These are phyloP conservation scores for Pollenia griseotomentosa DNA, from an alignment of 2,888 invertebrate species.

Conservation along the genomic window DNA sequence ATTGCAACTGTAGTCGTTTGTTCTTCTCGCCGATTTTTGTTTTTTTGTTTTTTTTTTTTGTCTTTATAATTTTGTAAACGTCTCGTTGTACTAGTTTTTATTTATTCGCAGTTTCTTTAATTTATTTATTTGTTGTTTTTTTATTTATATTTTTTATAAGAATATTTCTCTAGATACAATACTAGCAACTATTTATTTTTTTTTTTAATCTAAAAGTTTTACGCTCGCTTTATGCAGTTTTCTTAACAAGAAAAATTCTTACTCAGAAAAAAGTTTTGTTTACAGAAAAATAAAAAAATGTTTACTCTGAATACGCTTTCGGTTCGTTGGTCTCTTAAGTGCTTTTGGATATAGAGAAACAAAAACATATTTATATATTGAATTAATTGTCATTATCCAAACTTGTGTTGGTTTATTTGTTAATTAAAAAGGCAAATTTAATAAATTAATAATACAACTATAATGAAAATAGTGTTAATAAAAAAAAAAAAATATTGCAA, in stretches of 20 bases:
- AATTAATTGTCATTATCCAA: background rate
- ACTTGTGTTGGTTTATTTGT: background rate
- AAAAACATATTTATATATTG: background rate
- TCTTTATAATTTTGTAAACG: conserved; percentile 19
- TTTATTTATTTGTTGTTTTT: conserved; percentile 47
- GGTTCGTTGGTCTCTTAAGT: conserved; percentile 25
- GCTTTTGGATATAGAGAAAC: conserved; percentile 21
- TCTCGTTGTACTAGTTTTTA: conserved; percentile 46
- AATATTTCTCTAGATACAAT: conserved; percentile 34
- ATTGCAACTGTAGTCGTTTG: conserved; percentile 52
- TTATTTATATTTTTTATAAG: conserved; percentile 14
- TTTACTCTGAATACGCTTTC: background rate
- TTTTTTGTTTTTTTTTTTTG: background rate
- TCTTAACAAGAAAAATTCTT: background rate
- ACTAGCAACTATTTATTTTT: background rate
- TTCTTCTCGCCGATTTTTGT: conserved; percentile 5
- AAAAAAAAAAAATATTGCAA: background rate
- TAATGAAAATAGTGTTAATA: background rate
- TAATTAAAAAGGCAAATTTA: background rate
- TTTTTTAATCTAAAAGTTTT: background rate
- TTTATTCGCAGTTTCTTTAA: conserved; percentile 42
- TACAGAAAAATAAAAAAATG: conserved; percentile 6
- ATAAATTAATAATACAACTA: background rate
- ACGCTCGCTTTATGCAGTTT: background rate
- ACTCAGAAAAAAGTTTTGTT: conserved; percentile 29